Evolutionary conservation across 2,113 vertebrate species (phyloP).

Genomic region (Merops nubicus): DNA sequence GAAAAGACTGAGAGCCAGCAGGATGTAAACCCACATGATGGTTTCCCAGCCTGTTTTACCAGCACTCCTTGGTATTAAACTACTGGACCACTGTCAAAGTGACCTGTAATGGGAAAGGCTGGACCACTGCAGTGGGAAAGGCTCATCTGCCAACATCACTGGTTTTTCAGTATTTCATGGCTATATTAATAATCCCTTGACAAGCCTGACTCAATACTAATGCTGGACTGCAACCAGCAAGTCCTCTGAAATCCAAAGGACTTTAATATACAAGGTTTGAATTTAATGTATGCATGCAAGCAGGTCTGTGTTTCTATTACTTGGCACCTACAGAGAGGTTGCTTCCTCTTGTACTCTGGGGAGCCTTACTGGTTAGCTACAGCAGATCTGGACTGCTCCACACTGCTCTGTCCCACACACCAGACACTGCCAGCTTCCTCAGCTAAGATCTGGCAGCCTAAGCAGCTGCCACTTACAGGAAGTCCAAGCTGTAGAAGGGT

Average conservation of each 20-base stretch:
- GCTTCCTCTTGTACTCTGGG: not conserved
- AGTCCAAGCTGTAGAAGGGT: conserved; percentile 65
- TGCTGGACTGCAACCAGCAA: not conserved
- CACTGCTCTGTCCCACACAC: not conserved
- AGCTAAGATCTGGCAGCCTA: not conserved
- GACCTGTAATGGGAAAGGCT: not conserved
- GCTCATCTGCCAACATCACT: not conserved
- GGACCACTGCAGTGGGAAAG: not conserved
- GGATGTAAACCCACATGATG: not conserved
- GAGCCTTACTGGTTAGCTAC: not conserved
- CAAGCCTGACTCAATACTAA: not conserved
- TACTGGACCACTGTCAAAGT: not conserved
- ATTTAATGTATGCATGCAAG: not conserved
- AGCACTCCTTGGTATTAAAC: not conserved
- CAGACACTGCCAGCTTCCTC: not conserved
- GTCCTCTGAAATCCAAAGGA: not conserved
- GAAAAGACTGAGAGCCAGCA: not conserved
- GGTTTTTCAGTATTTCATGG: not conserved
- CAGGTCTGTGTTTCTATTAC: not conserved
- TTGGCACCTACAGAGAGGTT: not conserved
- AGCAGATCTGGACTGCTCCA: not conserved
- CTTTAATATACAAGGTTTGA: not conserved
- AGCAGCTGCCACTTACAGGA: conserved; percentile 60
- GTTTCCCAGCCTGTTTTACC: not conserved
- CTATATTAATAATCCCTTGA: not conserved